Base-by-base conservation (phyloP, 2,797 vertebrate species). In the Peromyscus aztecus region DNA sequence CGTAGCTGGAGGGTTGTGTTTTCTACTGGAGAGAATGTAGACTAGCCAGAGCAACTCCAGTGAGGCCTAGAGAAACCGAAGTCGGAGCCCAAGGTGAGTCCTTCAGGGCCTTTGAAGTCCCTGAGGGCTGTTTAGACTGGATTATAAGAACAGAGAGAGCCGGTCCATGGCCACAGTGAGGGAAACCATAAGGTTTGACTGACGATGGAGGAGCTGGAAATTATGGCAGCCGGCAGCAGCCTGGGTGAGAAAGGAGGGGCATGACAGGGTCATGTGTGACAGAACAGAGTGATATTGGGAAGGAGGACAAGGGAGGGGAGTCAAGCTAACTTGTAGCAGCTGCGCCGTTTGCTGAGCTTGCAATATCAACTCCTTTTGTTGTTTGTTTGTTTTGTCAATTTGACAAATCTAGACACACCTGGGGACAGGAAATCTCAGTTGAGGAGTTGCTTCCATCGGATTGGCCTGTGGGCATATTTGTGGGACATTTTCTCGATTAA, bases 181-280 rank as follows among this genome's bases (percentile, higher is more conserved):
- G 14, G 27, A 77, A 31, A 59, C 46, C 71, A 3, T 3, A 81
- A 82, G 37, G 40, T 65, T 59, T 91, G 43, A 29, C 34, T 61
- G 40, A 34, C 13, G 4, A 59, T 23, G 34, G 4, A 69, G 37
- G 29, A 13, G 7, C 4, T 46, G 37, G 12, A 29, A 76, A 65
- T 8, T 9, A 2, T n/a, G 34, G 43, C 11, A 21, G 37, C n/a
- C n/a, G n/a, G 43, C 13, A 29, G 63, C 55, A 78, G 61, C 37
- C 52, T 7, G 12, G 14, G n/a, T 17, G 23, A 92, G 67, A 86
- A 37, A 75, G 65, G 27, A 61, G 0, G 13, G 27, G 4, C 6
- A 59, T 17, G 0, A 9, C 34, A 31, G 57, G 27, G 17, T 31
- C 23, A 0, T 0, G 0, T 43, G 40, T 43, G 12, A 11, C 2